These are phyloP conservation scores for Agrilus biguttatus DNA, from an alignment of 2,888 invertebrate species.

Conservation along the genomic window DNA sequence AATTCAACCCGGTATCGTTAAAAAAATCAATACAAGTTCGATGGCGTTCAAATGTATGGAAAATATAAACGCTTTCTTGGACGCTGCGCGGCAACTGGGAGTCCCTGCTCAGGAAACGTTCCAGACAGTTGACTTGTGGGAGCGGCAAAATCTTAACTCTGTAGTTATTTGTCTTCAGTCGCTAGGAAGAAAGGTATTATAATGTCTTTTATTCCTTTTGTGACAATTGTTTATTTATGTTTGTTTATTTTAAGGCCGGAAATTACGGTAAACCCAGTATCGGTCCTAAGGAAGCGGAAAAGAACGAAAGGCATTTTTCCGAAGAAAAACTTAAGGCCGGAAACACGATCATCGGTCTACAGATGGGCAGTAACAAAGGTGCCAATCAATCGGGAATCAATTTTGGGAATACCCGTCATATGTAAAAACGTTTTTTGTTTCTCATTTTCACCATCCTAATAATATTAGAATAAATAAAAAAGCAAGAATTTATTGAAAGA, in stretches of 20 bases:
- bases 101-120: constrained; percentile 91
- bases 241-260: constrained; percentile 42
- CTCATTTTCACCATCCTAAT: neutral
- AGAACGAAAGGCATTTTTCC: constrained; percentile 84
- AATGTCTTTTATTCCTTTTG: neutral
- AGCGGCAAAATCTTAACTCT: constrained; percentile 88
- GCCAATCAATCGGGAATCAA: constrained; percentile 93
- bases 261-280: constrained; percentile 76
- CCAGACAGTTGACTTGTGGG: constrained; percentile 96
- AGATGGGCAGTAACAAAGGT: constrained; percentile 96
- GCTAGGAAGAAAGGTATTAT: constrained; percentile 76
- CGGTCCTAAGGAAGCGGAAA: constrained; percentile 93
- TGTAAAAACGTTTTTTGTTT: constrained; percentile 43
- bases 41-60: constrained; percentile 99
- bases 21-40: constrained; percentile 74
- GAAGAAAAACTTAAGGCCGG: constrained; percentile 91
- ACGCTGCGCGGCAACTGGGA: constrained; percentile 69
- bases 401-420: constrained; percentile 94
- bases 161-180: constrained; percentile 92
- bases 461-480: neutral
- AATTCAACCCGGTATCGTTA: constrained; percentile 72
- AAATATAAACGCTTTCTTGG: constrained; percentile 89
- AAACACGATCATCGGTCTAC: constrained; percentile 83
- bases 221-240: neutral
- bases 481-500: too few species aligned